These are phyloP conservation scores for Hippocampus abdominalis DNA, from an alignment of 2,113 vertebrate genomes.

Conservation along the genomic window DNA sequence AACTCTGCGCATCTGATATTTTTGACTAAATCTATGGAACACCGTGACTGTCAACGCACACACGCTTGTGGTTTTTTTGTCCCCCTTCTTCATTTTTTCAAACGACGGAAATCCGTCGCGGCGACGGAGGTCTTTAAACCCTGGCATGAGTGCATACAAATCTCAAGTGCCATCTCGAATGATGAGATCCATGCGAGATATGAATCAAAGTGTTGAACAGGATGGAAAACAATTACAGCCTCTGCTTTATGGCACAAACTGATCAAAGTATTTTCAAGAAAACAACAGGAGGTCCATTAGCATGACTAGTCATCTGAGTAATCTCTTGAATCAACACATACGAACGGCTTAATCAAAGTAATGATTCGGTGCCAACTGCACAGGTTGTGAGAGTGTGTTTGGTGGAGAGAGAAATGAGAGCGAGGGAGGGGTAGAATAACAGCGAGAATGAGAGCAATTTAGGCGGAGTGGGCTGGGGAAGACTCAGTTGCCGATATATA, in stretches of 20 bases:
- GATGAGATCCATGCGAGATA: constrained; percentile 29
- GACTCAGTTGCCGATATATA: constrained; percentile 59
- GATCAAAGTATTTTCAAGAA: constrained; percentile 40
- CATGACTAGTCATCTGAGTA: constrained; percentile 60
- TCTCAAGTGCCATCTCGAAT: not conserved
- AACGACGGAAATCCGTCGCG: no score
- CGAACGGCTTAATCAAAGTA: constrained; percentile 57
- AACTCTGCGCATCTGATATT: no score
- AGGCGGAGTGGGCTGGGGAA: constrained; percentile 31
- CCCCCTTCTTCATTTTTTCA: no score
- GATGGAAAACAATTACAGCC: constrained; percentile 28
- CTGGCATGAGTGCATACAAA: not conserved
- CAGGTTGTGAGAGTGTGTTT: constrained; percentile 31
- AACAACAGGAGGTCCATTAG: constrained; percentile 64
- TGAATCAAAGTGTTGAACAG: constrained; percentile 28
- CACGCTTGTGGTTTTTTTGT: no score
- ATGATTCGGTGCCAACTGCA: constrained; percentile 51
- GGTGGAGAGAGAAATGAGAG: not conserved
- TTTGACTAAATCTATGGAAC: no score
- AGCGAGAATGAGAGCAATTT: constrained; percentile 29
- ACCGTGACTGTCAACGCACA: no score
- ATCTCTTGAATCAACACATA: constrained; percentile 63
- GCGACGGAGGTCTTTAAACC: no score
- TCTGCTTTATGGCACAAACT: constrained; percentile 34
- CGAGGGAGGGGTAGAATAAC: not conserved